A percentile compares a stretch with the other conserved stretches of the same genome.
These are phyloP conservation scores for Onthophagus sagittarius DNA, from an alignment of 2,888 invertebrate species.

Conservation along the genomic window DNA sequence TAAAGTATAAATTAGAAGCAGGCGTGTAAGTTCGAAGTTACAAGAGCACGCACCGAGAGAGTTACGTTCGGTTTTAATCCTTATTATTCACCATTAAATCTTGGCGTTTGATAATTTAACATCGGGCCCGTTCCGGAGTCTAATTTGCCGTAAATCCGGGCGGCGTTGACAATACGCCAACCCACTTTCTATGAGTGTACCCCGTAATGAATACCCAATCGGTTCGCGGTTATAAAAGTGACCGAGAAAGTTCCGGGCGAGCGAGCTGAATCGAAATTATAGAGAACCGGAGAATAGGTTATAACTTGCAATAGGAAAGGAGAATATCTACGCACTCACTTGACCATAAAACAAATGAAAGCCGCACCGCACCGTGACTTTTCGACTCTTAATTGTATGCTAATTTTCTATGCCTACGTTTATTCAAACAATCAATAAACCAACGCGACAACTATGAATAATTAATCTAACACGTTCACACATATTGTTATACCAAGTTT, in stretches of 20 bases:
- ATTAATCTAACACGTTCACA: too few relatives aligned
- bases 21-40: constrained; percentile 10
- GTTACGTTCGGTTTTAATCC: constrained; percentile 8
- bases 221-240: not conserved
- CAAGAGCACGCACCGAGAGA: constrained; percentile 11
- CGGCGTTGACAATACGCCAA: not conserved
- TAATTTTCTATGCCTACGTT: not conserved
- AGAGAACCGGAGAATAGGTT: not conserved
- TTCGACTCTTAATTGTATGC: not conserved
- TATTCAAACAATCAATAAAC: not conserved
- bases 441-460: not conserved
- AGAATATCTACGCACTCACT: not conserved
- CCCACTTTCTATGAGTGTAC: not conserved
- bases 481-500: too few relatives aligned
- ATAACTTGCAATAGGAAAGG: not conserved
- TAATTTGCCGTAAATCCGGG: constrained; percentile 7
- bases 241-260: not conserved
- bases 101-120: constrained; percentile 5
- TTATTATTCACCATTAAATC: constrained; percentile 13
- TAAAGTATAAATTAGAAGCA: not conserved
- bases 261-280: not conserved
- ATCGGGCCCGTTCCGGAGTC: constrained; percentile 9
- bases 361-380: not conserved
- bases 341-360: not conserved
- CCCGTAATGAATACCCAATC: not conserved